Percentiles rank a stretch among this genome's conserved stretches.
Conservation (phyloP, 2,888 invertebrate genomes). For the Tryphoninae sp. region DNA sequence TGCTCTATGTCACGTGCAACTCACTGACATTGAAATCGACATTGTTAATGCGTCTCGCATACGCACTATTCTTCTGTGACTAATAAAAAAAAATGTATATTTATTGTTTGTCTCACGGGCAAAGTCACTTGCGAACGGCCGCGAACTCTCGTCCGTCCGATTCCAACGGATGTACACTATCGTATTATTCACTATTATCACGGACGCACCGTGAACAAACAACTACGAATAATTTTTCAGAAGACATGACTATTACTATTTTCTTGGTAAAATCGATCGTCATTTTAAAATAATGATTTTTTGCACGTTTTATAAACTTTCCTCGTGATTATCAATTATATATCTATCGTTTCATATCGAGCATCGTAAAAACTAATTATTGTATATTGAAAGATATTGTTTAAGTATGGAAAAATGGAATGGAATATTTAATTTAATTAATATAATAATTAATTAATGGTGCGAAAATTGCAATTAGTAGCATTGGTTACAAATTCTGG, state of each 20-base stretch:
- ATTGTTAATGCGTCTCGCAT: conserved; percentile 30
- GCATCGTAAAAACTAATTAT: too few species aligned
- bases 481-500: too few species aligned
- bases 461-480: too few species aligned
- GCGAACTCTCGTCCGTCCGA: background rate
- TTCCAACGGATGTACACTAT: background rate
- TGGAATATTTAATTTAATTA: too few species aligned
- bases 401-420: too few species aligned
- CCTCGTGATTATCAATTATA: too few species aligned
- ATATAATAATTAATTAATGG: too few species aligned
- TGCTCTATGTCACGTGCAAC: conserved; percentile 6
- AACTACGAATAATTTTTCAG: background rate
- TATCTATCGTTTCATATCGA: too few species aligned
- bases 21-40: conserved; percentile 30
- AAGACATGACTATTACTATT: background rate
- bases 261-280: background rate
- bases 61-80: conserved; percentile 36
- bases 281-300: too few species aligned
- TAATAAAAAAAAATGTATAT: conserved; percentile 5
- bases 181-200: conserved; percentile 2
- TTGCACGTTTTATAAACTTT: too few species aligned
- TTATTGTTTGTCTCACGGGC: conserved; percentile 6
- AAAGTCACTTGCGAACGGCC: conserved; percentile 1
- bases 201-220: background rate
- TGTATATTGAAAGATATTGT: too few species aligned